Evolutionary conservation across 2,797 vertebrate genomes (phyloP), one percentile per base, ranked within the genome.

Genomic region (Alcedo atthis): DNA sequence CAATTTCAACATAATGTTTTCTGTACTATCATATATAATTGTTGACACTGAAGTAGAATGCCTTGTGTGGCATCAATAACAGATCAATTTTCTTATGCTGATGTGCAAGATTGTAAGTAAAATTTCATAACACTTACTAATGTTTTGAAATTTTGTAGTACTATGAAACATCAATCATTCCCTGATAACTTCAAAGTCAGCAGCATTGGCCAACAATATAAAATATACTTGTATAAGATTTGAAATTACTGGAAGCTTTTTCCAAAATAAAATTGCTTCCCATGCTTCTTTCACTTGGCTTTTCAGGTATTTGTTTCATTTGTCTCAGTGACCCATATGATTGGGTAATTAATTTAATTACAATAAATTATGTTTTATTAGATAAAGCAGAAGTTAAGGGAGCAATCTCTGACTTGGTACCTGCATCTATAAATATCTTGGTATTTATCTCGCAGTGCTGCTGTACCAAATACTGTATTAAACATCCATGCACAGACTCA

Each of bases 121-220:
- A 70, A 68, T 88, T 80, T 90, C 59, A 64, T 85, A 95, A 94
- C 43, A n/a, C 6, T 81, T 66, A 83, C 25, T 81, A 66, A 45
- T 4, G 37, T 85, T 95, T 80, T 85, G 89, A 90, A 90, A 91
- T 51, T 84, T 57, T 61, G 24, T 67, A 46, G 4, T 51, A 49
- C n/a, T 80, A 24, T 32, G 45, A 59, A 67, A 51, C 0, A 2
- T 74, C 66, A 15, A 63, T 74, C 15, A 40, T 48, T 49, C 18
- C 1, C 0, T 70, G 59, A 15, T 58, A 33, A 70, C 7, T 18
- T 67, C 12, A 12, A 58, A 90, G 43, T 58, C 53, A 73, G 17
- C 40, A 76, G n/a, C 42, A 76, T n/a, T 33, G 6, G 66, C n/a
- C 12, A 17, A 3, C 12, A 25, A 28, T 10, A 28, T 67, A 59